phyloP scores from a whole-genome alignment of 2,113 vertebrate genomes.

The Bothrops jararaca region DNA sequence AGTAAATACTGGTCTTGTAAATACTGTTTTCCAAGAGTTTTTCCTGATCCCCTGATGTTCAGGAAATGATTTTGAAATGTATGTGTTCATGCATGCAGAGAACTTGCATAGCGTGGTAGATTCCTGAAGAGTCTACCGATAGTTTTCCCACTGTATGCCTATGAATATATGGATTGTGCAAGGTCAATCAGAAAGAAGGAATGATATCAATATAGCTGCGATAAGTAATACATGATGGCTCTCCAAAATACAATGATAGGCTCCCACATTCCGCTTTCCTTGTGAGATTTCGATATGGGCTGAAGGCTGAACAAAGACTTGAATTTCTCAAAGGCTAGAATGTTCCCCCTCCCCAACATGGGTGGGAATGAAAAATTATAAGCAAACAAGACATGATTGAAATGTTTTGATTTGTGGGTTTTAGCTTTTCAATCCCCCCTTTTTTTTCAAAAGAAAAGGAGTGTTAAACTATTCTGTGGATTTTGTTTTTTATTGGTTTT shows the following conservation, averaged over 20 bases:
- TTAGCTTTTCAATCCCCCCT: background rate
- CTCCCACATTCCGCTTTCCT: background rate
- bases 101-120: background rate
- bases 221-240: background rate
- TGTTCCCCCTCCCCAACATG: background rate
- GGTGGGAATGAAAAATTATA: background rate
- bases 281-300: background rate
- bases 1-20: background rate
- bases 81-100: background rate
- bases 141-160: background rate
- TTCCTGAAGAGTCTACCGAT: background rate
- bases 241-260: background rate
- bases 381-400: background rate
- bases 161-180: background rate
- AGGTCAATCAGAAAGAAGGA: background rate
- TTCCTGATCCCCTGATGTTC: background rate
- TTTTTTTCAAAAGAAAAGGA: background rate
- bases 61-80: background rate
- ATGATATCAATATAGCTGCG: background rate
- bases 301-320: background rate
- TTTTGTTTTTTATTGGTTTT: background rate
- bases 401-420: background rate
- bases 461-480: background rate
- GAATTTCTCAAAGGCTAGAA: background rate
- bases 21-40: background rate